A percentile compares a stretch with the other conserved stretches of the same genome.
These are phyloP conservation scores for Poicephalus gulielmi DNA, from an alignment of 2,113 vertebrate species.

Conservation along the genomic window DNA sequence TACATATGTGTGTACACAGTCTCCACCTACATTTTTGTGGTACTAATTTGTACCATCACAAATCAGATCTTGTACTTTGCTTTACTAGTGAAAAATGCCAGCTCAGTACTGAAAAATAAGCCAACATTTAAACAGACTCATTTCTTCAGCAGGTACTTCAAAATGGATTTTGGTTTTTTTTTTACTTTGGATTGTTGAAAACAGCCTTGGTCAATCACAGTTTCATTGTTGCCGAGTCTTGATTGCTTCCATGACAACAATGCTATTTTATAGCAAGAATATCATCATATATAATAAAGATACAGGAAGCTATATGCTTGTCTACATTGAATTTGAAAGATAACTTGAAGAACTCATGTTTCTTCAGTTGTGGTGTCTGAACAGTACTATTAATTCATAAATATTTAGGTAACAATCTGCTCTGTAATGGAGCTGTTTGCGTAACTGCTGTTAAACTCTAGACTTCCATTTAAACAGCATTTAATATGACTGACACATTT, in stretches of 20 bases:
- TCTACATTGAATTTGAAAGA: conserved; percentile 54
- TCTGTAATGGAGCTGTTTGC: neutral
- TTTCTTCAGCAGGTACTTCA: conserved; percentile 1
- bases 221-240: conserved; percentile 50
- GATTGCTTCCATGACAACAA: conserved; percentile 79
- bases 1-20: neutral
- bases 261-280: conserved; percentile 58
- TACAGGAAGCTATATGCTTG: conserved; percentile 49
- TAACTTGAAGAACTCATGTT: conserved; percentile 35
- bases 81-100: neutral
- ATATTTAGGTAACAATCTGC: neutral
- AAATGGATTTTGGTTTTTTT: neutral
- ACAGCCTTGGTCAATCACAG: conserved; percentile 59
- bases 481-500: neutral
- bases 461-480: neutral
- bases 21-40: neutral
- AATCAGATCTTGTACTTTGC: neutral
- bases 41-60: neutral
- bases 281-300: conserved; percentile 70
- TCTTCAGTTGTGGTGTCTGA: neutral
- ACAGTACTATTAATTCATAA: neutral
- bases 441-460: neutral
- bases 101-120: neutral
- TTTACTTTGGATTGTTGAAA: conserved; percentile 33
- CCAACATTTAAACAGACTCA: neutral